phyloP scores from a whole-genome alignment of 2,888 invertebrate species.

The Pilophorus perplexus region DNA sequence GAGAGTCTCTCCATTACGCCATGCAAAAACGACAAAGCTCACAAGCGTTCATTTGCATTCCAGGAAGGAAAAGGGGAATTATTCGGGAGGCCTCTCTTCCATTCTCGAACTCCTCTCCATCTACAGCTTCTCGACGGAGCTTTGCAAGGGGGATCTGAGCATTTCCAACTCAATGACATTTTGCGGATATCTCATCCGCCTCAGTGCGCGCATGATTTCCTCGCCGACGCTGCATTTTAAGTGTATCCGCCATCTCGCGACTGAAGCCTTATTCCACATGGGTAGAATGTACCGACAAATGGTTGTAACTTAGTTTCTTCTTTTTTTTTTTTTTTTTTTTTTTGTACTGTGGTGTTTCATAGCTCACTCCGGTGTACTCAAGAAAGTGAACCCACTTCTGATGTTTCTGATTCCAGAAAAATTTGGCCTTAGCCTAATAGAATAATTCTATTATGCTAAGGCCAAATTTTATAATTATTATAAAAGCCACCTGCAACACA shows the following conservation, averaged over 20 bases:
- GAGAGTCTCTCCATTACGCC: not conserved
- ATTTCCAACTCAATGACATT: constrained; percentile 40
- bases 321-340: too few relatives aligned
- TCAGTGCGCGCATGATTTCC: constrained; percentile 37
- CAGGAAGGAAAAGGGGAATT: constrained; percentile 40
- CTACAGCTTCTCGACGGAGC: constrained; percentile 9
- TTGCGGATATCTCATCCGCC: constrained; percentile 39
- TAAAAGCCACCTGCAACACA: too few relatives aligned
- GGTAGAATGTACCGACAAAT: too few relatives aligned
- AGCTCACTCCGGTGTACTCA: too few relatives aligned
- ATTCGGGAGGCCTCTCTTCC: constrained; percentile 17
- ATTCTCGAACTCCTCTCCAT: not conserved
- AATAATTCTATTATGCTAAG: too few relatives aligned
- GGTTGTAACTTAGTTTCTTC: too few relatives aligned
- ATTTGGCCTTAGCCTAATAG: too few relatives aligned
- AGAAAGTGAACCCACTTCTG: too few relatives aligned
- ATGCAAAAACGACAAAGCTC: too few relatives aligned
- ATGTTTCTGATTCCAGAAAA: too few relatives aligned
- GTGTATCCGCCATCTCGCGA: constrained; percentile 1
- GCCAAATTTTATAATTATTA: too few relatives aligned
- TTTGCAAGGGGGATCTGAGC: constrained; percentile 17
- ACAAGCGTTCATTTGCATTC: constrained; percentile 36
- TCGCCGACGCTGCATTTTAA: constrained; percentile 37
- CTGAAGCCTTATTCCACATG: constrained; percentile 10
- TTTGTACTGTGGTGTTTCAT: too few relatives aligned